Percentiles rank a stretch among this genome's conserved stretches.
Evolutionary conservation across 2,888 invertebrate species (phyloP).

Genomic region (Torymus texanus): DNA sequence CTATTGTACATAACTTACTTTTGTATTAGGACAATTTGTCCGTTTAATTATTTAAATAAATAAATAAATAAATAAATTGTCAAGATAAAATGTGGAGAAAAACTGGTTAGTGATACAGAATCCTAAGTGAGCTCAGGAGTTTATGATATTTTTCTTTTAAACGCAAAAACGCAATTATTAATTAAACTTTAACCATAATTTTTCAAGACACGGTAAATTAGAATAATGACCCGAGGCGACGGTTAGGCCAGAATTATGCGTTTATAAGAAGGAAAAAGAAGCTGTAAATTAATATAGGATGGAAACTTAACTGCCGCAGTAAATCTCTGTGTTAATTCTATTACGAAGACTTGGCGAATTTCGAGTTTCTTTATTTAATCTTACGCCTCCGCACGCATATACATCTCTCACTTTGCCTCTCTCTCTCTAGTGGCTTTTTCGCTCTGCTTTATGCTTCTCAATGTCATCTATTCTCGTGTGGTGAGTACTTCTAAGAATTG

Average conservation of each 20-base stretch:
- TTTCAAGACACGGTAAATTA: conserved; percentile 28
- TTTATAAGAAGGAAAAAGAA: conserved; percentile 33
- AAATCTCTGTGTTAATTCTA: conserved; percentile 54
- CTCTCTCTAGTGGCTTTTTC: conserved; percentile 16
- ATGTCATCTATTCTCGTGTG: conserved; percentile 7
- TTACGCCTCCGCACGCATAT: conserved; percentile 4
- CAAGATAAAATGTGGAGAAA: too few species aligned
- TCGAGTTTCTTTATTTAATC: conserved; percentile 52
- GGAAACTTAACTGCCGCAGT: conserved; percentile 50
- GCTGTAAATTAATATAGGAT: conserved; percentile 50
- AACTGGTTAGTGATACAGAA: too few species aligned
- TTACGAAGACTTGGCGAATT: conserved; percentile 37
- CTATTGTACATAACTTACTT: too few species aligned
- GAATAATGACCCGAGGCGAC: conserved; percentile 15
- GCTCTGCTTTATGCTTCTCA: background rate
- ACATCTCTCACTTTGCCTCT: too few species aligned
- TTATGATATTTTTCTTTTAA: too few species aligned
- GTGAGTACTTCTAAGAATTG: conserved; percentile 8
- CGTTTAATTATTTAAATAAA: too few species aligned
- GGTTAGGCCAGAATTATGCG: conserved; percentile 25
- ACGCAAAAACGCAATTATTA: background rate
- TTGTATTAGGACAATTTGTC: too few species aligned
- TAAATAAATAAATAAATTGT: too few species aligned
- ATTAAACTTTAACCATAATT: conserved; percentile 11
- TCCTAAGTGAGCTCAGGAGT: too few species aligned